Percentiles rank a stretch among this genome's conserved stretches.
Evolutionary conservation across 2,888 invertebrate species (phyloP).

Genomic region (Pimpla rufipes): DNA sequence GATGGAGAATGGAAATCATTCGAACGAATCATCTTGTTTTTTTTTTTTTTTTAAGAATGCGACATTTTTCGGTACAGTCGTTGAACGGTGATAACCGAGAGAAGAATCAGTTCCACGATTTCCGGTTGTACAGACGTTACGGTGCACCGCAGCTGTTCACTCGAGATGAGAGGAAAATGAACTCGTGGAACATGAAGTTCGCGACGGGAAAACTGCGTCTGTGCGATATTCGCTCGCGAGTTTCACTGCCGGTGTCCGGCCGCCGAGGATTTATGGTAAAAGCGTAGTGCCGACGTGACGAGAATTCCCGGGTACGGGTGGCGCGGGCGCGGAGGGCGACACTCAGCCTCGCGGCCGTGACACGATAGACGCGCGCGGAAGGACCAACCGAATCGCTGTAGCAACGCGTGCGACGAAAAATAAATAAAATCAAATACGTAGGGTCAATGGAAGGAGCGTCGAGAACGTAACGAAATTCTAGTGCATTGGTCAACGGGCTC

Average conservation of each 20-base stretch:
- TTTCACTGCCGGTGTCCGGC: constrained; percentile 12
- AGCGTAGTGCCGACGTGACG: constrained; percentile 32
- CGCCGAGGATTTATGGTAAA: constrained; percentile 32
- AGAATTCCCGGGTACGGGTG: constrained; percentile 8
- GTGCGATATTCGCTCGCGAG: constrained; percentile 25
- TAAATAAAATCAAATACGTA: background rate
- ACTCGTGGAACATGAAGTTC: constrained; percentile 9
- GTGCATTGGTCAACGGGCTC: constrained; percentile 9
- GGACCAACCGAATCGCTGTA: background rate
- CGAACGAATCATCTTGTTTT: background rate
- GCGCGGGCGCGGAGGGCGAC: constrained; percentile 1
- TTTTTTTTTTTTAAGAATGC: background rate
- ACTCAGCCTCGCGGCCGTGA: constrained; percentile 15
- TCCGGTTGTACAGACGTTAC: background rate
- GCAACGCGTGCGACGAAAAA: background rate
- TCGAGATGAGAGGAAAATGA: constrained; percentile 12
- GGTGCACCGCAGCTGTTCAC: background rate
- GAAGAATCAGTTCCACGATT: background rate
- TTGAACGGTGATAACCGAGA: too few species aligned
- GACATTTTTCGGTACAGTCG: too few species aligned
- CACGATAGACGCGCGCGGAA: constrained; percentile 31
- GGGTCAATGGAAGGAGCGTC: constrained; percentile 1
- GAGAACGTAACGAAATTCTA: constrained; percentile 31
- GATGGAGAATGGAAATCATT: background rate
- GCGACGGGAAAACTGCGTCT: constrained; percentile 16